phyloP scores from a whole-genome alignment of 2,888 invertebrate species.

The Drosophila kokeensis region DNA sequence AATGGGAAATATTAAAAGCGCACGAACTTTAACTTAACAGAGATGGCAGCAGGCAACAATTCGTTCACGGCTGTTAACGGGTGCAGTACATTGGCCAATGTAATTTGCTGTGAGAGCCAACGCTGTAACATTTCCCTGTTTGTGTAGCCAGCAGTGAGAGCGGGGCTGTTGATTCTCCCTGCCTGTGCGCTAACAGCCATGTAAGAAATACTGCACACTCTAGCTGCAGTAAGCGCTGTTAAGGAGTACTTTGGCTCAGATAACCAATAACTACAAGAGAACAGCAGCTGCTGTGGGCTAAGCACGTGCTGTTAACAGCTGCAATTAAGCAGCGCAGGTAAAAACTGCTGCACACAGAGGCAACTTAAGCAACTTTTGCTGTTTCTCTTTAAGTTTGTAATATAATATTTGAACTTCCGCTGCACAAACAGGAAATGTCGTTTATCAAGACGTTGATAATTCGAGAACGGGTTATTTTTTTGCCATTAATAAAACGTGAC shows the following conservation, averaged over 20 bases:
- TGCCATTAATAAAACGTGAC: neutral
- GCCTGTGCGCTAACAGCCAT: conserved; percentile 19
- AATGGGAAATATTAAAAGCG: conserved; percentile 48
- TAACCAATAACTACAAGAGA: conserved; percentile 17
- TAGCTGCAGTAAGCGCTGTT: conserved; percentile 11
- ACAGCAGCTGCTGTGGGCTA: conserved; percentile 40
- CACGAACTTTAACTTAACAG: conserved; percentile 9
- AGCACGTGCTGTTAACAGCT: conserved; percentile 61
- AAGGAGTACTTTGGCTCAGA: conserved; percentile 6
- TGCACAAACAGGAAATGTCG: conserved; percentile 32
- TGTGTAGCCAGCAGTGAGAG: conserved; percentile 10
- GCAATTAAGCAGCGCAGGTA: conserved; percentile 35
- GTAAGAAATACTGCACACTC: conserved; percentile 5
- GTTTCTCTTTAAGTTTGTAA: conserved; percentile 23
- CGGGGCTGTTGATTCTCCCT: neutral
- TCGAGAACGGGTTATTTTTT: neutral
- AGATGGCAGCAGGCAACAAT: neutral
- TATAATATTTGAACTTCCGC: conserved; percentile 49
- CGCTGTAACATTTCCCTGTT: conserved; percentile 5
- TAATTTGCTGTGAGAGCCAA: neutral
- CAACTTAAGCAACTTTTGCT: conserved; percentile 19
- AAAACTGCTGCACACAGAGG: neutral
- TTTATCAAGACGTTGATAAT: conserved; percentile 8
- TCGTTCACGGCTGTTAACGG: conserved; percentile 1
- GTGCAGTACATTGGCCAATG: conserved; percentile 1